These are phyloP conservation scores for Rhinoptilus africanus DNA, from an alignment of 2,113 vertebrate species.

Conservation along the genomic window DNA sequence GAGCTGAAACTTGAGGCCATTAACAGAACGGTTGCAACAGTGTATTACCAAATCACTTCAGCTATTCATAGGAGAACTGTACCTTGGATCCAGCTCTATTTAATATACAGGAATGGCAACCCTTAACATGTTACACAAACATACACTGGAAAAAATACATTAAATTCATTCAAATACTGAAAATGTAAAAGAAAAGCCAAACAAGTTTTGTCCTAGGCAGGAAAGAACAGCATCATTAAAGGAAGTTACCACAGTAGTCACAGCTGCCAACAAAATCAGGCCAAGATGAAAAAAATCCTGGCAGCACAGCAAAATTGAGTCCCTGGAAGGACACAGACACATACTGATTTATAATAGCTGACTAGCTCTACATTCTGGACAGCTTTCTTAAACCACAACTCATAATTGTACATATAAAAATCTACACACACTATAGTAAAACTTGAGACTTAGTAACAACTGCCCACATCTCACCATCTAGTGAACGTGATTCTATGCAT, in stretches of 20 bases:
- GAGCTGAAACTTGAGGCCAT: not conserved
- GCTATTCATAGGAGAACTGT: not conserved
- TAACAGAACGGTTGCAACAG: not conserved
- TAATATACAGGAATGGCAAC: not conserved
- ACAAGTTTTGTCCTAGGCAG: not conserved
- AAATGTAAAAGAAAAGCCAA: constrained; percentile 18
- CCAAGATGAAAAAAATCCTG: not conserved
- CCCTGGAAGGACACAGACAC: not conserved
- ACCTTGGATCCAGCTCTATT: not conserved
- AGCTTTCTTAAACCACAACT: not conserved
- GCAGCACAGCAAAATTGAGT: not conserved
- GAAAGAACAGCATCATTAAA: constrained; percentile 34
- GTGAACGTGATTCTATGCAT: not conserved
- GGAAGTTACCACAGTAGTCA: constrained; percentile 15
- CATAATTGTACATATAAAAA: not conserved
- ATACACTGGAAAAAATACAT: not conserved
- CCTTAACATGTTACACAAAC: not conserved
- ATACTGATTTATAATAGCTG: not conserved
- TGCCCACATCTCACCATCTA: not conserved
- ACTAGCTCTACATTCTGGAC: not conserved
- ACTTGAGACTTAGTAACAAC: not conserved
- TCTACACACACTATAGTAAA: not conserved
- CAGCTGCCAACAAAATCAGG: constrained; percentile 6
- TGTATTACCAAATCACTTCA: not conserved
- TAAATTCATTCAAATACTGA: not conserved